Evolutionary conservation across 2,888 invertebrate species (phyloP).

Genomic region (Calephelis perditalis): DNA sequence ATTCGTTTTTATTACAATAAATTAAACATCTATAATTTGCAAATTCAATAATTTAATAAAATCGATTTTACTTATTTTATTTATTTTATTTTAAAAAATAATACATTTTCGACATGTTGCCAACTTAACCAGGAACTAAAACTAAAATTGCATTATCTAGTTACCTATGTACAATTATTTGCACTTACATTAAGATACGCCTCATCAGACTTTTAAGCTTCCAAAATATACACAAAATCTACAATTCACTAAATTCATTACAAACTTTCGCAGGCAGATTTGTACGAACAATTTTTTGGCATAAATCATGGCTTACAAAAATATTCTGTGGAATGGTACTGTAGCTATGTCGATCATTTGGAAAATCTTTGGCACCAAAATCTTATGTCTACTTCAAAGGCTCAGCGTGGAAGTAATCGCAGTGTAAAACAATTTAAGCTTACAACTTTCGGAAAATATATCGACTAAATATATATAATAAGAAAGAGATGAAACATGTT

Average conservation of each 20-base stretch:
- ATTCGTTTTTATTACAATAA: no score
- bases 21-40: no score
- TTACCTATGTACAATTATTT: conserved; percentile 58
- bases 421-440: not conserved
- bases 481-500: no score
- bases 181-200: conserved; percentile 42
- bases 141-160: conserved; percentile 48
- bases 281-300: conserved; percentile 52
- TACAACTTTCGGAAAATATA: no score
- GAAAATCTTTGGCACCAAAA: conserved; percentile 76
- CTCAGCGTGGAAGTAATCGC: not conserved
- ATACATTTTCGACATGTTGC: conserved; percentile 4
- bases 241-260: conserved; percentile 17
- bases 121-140: conserved; percentile 16
- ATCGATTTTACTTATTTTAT: not conserved
- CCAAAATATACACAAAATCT: conserved; percentile 31
- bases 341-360: conserved; percentile 64
- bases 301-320: conserved; percentile 58
- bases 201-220: conserved; percentile 37
- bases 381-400: conserved; percentile 51
- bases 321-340: conserved; percentile 61
- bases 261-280: conserved; percentile 24
- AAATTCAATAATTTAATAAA: no score
- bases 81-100: not conserved
- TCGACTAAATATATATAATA: no score